Evolutionary conservation across 2,888 invertebrate species (phyloP).

Genomic region (Latrodectus hesperus): DNA sequence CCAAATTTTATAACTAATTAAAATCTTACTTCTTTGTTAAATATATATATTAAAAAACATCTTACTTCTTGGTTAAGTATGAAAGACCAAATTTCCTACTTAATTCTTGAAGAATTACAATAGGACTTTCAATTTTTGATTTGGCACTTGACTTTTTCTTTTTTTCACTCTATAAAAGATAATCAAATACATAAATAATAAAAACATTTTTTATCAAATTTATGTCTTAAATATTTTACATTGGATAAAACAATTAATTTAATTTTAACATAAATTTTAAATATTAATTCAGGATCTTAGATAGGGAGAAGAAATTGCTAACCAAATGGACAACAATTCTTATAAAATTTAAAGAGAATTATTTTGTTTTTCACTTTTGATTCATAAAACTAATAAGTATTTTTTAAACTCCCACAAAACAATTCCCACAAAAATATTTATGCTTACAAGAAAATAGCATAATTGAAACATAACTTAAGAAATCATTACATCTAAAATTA

Average conservation of each 20-base stretch:
- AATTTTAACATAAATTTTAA: too few species aligned
- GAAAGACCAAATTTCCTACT: constrained; percentile 74
- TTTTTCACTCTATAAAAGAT: constrained; percentile 49
- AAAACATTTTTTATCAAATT: not conserved
- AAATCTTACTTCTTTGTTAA: not conserved
- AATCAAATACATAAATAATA: not conserved
- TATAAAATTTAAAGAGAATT: not conserved
- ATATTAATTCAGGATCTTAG: too few species aligned
- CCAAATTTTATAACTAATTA: not conserved
- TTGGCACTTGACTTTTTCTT: constrained; percentile 71
- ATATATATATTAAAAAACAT: not conserved
- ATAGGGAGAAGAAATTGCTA: too few species aligned
- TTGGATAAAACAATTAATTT: too few species aligned
- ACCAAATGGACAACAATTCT: too few species aligned
- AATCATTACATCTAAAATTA: not conserved
- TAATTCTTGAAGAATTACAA: constrained; percentile 73
- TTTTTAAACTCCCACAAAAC: not conserved
- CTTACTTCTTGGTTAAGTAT: constrained; percentile 71
- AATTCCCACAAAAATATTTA: too few species aligned
- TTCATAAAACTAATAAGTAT: not conserved
- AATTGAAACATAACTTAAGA: not conserved
- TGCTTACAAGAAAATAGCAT: too few species aligned
- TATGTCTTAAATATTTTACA: too few species aligned
- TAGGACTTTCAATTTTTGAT: constrained; percentile 64
- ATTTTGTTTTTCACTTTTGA: not conserved